phyloP scores from a whole-genome alignment of 1,140 invertebrate genomes.

The Alviniconcha marisindica region DNA sequence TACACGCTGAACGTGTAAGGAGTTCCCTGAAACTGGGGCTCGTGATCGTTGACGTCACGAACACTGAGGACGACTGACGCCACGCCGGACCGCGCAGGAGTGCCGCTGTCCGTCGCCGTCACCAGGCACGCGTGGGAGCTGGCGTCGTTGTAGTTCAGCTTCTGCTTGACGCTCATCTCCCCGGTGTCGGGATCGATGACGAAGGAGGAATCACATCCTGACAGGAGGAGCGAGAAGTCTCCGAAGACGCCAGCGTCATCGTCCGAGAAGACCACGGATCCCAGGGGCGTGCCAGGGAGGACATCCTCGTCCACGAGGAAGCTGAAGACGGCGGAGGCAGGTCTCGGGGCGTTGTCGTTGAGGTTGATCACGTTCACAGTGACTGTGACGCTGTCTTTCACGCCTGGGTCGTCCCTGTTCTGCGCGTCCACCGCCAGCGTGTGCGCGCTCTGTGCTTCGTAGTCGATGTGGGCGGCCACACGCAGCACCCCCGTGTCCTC shows the following conservation, averaged over 20 bases:
- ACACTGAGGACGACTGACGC: background rate
- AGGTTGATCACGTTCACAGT: background rate
- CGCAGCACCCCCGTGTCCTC: background rate
- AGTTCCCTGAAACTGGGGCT: background rate
- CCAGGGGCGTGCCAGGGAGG: background rate
- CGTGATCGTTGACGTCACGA: conserved; percentile 3
- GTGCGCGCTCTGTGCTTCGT: background rate
- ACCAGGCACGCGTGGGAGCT: background rate
- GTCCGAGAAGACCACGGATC: background rate
- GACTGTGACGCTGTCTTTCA: background rate
- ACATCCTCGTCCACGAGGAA: background rate
- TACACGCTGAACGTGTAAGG: background rate
- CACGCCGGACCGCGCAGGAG: background rate
- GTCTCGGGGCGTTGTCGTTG: conserved; percentile 10
- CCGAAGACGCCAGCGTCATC: conserved; percentile 1
- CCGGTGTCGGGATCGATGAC: background rate
- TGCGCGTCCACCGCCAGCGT: background rate
- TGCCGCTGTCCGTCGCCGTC: background rate
- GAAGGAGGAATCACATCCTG: conserved; percentile 7
- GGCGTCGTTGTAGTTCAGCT: background rate
- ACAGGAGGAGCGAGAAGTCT: background rate
- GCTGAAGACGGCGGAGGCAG: background rate
- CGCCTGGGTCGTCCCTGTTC: background rate
- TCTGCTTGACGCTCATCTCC: background rate
- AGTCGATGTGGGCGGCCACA: background rate